These are phyloP conservation scores for Tupaia chinensis DNA, from an alignment of 2,113 vertebrate genomes.

Conservation along the genomic window DNA sequence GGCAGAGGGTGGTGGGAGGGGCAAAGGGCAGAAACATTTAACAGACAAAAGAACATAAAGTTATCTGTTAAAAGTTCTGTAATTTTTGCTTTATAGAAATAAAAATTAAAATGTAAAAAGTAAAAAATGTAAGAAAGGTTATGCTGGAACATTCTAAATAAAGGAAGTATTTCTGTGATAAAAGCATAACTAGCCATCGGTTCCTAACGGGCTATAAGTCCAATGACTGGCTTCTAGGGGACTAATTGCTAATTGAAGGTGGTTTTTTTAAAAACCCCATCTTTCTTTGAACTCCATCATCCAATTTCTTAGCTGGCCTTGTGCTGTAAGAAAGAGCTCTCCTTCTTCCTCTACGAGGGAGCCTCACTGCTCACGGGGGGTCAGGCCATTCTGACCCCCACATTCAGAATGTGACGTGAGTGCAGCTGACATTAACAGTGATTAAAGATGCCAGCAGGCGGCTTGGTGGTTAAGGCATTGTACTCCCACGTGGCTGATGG, in stretches of 20 bases:
- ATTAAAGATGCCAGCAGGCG: too few species aligned
- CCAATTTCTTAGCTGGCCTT: not conserved
- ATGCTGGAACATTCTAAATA: not conserved
- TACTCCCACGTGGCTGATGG: too few species aligned
- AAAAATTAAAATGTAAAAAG: too few species aligned
- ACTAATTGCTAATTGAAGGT: not conserved
- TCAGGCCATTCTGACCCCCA: not conserved
- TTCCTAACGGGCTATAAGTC: not conserved
- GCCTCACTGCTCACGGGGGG: not conserved
- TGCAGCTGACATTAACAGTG: too few species aligned
- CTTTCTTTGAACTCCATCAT: not conserved
- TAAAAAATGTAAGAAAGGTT: too few species aligned
- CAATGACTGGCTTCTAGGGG: not conserved
- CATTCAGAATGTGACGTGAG: not conserved
- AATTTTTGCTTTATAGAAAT: too few species aligned
- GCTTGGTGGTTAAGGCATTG: too few species aligned
- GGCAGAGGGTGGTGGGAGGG: too few species aligned
- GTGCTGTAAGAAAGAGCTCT: not conserved
- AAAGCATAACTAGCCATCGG: not conserved
- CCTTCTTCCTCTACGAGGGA: not conserved
- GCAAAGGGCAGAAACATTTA: too few species aligned
- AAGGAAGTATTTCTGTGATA: not conserved
- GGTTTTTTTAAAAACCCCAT: not conserved
- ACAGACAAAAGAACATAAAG: too few species aligned
- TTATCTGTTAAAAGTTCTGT: too few species aligned